Base-by-base conservation (phyloP, 92 coral and sea anemone genomes). In the Palythoa heliodiscus region DNA sequence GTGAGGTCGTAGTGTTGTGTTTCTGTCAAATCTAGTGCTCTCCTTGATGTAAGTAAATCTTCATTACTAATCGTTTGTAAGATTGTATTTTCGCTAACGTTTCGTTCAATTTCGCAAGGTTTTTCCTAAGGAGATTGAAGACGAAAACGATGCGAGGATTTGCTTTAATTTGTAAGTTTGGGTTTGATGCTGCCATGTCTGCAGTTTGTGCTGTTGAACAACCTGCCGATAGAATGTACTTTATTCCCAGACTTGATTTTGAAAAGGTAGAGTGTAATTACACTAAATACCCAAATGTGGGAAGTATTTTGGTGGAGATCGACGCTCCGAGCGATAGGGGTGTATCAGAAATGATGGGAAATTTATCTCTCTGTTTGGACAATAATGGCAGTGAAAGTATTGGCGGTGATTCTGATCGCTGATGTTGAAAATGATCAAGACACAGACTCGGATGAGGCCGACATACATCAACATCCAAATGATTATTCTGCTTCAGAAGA, bases 181-280 rank as follows among this genome's bases (percentile, higher is more conserved):
- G 50, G 7, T 20, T 75, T 19, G 20, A 48, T 47, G 64, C 79
- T 3, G 79, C 17, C 23, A 52, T 75, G 66, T 75, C 79, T 52
- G 79, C 39, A 75, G 64, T 75, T 52, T 75, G 63, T 4, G 40
- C 64, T 1, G 43, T 75, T 4, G 79, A 75, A 52, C 50, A 52
- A 29, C 79, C 79, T 52, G 79, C 79, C 24, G 66, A 50, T 14
- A 24, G 64, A 0, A 4, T 75, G 7, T 20, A 12, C 0, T 2
- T 52, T 24, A 52, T 75, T 9, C 64, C 79, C 43, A 75, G 76
- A 24, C 70, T 84, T 20, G 82, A 84, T 37, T 19, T 84, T 10
- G 35, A 73, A 1, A 71, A 71, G 55, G 35, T 72, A 58, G 71
- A 47, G 29, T 84, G 87, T 38, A 84, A 53, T 10, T 84, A 81